Base-by-base conservation (phyloP, 2,113 vertebrate species). In the Myotis brandtii region DNA sequence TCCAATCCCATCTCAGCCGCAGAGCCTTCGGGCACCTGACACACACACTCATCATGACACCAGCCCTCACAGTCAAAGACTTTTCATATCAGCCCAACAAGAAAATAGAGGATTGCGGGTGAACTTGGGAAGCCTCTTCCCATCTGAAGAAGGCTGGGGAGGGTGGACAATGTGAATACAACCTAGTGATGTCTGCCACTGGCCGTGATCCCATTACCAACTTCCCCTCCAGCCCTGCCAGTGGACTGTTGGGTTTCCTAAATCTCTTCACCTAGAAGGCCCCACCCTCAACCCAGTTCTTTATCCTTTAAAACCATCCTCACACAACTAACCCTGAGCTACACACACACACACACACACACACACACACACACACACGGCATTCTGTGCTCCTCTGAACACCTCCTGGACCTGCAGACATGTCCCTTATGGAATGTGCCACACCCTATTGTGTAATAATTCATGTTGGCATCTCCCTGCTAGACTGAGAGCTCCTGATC, bases 201-300 rank as follows among this genome's bases (percentile, higher is more conserved):
- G 3, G 73, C 18, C 2, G 0, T 17, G 3, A 34, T 1, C 27
- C 67, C 6, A 6, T 1, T 2, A 17, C 7, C 7, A 27, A 1
- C 9, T 2, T 8, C 34, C 40, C 50, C n/a, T n/a, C 76, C 16
- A 30, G 43, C 32, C 6, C 32, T 4, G 27, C 40, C 23, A 6
- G 3, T 8, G 46, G 25, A 18, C 37, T 1, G 70, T 4, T 43
- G 11, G 34, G 70, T 48, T 21, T 56, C 52, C 86, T 43, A 52
- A 81, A 67, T 10, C n/a, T 30, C 85, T 94, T 70, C 21, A 20
- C 50, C 40, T 16, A 40, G 37, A 32, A 86, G n/a, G n/a, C 20
- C 27, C 20, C 48, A 64, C 4, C 17, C 43, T n/a, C 9, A 11
- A 12, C 10, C n/a, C 3, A 5, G 11, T 66, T 13, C 84, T 52